Evolutionary conservation across 1,140 invertebrate species (phyloP).

Genomic region (Hypothenemus hampei): DNA sequence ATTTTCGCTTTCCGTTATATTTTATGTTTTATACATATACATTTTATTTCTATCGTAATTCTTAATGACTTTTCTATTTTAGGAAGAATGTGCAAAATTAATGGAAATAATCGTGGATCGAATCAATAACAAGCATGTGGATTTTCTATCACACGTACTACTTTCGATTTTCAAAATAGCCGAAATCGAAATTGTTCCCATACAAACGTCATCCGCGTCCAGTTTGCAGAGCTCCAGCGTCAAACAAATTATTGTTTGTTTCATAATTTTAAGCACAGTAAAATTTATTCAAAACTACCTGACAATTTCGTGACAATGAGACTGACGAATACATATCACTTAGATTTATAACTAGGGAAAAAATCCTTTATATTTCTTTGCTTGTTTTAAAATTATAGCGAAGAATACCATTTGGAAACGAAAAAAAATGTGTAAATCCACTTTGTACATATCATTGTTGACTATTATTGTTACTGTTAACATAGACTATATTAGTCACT

Average conservation of each 20-base stretch:
- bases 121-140: constrained; percentile 77
- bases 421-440: no score
- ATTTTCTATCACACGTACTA: constrained; percentile 77
- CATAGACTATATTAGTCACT: constrained; percentile 36
- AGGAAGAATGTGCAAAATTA: constrained; percentile 79
- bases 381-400: no score
- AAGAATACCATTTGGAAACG: no score
- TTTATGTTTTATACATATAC: no score
- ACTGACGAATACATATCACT: constrained; percentile 35
- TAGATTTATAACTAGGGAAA: constrained; percentile 11
- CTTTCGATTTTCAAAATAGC: constrained; percentile 88
- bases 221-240: constrained; percentile 3
- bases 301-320: constrained; percentile 41
- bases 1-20: no score
- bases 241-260: not conserved
- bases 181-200: constrained; percentile 71
- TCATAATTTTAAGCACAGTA: constrained; percentile 4
- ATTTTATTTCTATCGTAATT: no score
- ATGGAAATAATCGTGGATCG: constrained; percentile 73
- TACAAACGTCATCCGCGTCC: constrained; percentile 39
- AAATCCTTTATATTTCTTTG: no score
- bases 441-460: constrained; percentile 43
- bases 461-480: constrained; percentile 42
- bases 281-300: constrained; percentile 16
- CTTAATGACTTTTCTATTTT: constrained; percentile 47